Conservation (phyloP, 2,113 vertebrate genomes). For the Paramisgurnus dabryanus region DNA sequence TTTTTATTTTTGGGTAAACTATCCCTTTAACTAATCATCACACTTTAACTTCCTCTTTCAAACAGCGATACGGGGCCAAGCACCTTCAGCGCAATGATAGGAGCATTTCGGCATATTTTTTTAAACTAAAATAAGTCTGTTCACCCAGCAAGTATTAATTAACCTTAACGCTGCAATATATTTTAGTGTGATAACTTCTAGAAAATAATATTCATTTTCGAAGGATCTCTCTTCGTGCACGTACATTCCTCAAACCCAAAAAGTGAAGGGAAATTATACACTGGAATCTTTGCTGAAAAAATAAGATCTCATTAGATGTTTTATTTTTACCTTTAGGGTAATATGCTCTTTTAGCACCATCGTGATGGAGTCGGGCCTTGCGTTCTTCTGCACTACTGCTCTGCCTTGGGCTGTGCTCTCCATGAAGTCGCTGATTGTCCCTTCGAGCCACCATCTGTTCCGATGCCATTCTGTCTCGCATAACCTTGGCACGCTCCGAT, state of each 20-base stretch:
- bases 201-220: not conserved
- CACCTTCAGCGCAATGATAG: too few species aligned
- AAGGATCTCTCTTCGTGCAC: not conserved
- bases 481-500: conserved; percentile 93
- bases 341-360: conserved; percentile 92
- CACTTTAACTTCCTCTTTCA: too few species aligned
- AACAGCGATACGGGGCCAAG: too few species aligned
- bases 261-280: not conserved
- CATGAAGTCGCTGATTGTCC: conserved; percentile 73
- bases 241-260: not conserved
- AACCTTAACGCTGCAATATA: too few species aligned
- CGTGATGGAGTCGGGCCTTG: conserved; percentile 86
- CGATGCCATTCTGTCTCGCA: conserved; percentile 90
- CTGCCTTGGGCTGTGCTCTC: conserved; percentile 87
- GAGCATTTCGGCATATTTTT: not conserved
- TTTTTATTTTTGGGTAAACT: too few species aligned
- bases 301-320: conserved; percentile 17
- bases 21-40: too few species aligned
- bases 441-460: conserved; percentile 79
- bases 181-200: too few species aligned
- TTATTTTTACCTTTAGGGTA: conserved; percentile 91
- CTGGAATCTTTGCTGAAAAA: not conserved
- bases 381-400: conserved; percentile 86
- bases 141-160: too few species aligned
- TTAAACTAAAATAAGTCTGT: too few species aligned